These are phyloP conservation scores for Gobius niger DNA, from an alignment of 2,113 vertebrate species.

Conservation along the genomic window DNA sequence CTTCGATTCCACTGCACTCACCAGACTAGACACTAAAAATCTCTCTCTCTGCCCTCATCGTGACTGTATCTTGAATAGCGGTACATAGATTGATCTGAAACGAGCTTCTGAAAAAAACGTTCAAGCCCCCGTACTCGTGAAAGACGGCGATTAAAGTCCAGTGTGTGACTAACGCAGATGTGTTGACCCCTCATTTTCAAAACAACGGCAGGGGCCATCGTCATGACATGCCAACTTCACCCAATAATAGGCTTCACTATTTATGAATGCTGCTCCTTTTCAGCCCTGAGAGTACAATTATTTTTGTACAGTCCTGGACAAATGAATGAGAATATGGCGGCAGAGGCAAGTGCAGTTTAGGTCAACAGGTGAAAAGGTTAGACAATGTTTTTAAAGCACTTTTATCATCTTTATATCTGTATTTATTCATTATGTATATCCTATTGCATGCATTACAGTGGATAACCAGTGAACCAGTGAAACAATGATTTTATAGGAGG, in stretches of 20 bases:
- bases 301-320: neutral
- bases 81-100: neutral
- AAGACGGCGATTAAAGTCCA: conserved; percentile 9
- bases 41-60: too few relatives aligned
- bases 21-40: too few relatives aligned
- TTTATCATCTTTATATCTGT: too few relatives aligned
- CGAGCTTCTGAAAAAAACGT: neutral
- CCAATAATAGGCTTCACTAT: conserved; percentile 10
- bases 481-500: too few relatives aligned
- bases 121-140: neutral
- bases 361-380: neutral
- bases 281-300: neutral
- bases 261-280: neutral
- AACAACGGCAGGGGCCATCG: conserved; percentile 43
- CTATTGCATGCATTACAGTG: too few relatives aligned
- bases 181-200: conserved; percentile 55
- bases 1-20: too few relatives aligned
- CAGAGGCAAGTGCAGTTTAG: neutral
- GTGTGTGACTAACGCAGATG: conserved; percentile 35
- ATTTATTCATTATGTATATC: too few relatives aligned
- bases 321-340: neutral
- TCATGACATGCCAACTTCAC: conserved; percentile 27
- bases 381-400: neutral
- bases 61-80: too few relatives aligned
- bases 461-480: too few relatives aligned